Conservation (phyloP, 2,113 vertebrate species). For the Forbesichthys papilliferus region DNA sequence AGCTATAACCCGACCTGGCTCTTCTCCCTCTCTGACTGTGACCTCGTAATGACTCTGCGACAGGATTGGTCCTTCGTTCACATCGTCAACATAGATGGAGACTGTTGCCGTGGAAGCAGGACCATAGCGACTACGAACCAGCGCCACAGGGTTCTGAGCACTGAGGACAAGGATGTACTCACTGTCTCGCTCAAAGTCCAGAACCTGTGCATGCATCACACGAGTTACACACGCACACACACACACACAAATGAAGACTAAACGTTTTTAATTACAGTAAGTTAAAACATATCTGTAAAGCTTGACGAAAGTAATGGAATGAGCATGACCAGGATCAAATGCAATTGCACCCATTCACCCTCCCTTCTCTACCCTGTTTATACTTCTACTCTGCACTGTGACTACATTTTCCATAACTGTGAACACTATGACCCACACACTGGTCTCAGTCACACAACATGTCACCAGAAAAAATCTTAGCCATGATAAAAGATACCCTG, state of each 20-base stretch:
- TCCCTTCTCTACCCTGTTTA: too few relatives aligned
- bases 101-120: conserved; percentile 78
- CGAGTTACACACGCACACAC: neutral
- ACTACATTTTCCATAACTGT: neutral
- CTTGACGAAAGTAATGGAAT: neutral
- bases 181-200: conserved; percentile 80
- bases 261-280: neutral
- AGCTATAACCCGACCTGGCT: conserved; percentile 76
- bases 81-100: conserved; percentile 74
- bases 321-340: too few relatives aligned
- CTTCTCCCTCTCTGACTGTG: conserved; percentile 75
- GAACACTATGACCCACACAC: neutral
- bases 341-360: too few relatives aligned
- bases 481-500: too few relatives aligned
- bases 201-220: conserved; percentile 53
- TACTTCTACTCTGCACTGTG: too few relatives aligned
- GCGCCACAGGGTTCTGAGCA: conserved; percentile 74
- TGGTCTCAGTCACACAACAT: too few relatives aligned
- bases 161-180: conserved; percentile 78
- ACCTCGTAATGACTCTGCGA: conserved; percentile 78
- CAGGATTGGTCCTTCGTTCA: conserved; percentile 79
- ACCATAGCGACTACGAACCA: conserved; percentile 77
- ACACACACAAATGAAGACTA: neutral
- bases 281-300: neutral
- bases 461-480: too few relatives aligned